Evolutionary conservation across 2,113 vertebrate genomes (phyloP).

Genomic region (Miniopterus natalensis): DNA sequence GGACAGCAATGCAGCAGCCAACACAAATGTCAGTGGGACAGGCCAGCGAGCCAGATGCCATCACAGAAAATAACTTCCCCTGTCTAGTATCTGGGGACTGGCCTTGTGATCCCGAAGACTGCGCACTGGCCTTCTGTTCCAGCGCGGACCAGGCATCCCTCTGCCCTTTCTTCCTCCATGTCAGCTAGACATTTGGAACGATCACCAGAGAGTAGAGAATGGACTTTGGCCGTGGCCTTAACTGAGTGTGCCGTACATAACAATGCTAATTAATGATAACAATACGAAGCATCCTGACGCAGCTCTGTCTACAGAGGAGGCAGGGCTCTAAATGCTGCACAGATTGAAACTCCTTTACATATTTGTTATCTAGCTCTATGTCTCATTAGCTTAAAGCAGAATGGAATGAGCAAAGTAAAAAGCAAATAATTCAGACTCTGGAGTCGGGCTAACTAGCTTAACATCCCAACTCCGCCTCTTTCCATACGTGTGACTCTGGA

Average conservation of each 20-base stretch:
- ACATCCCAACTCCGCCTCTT: not conserved
- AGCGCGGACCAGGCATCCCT: not conserved
- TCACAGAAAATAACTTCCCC: constrained; percentile 65
- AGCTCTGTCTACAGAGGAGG: not conserved
- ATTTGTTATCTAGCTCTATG: not conserved
- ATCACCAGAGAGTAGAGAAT: no score
- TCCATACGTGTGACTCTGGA: not conserved
- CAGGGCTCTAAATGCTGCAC: not conserved
- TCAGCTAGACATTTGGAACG: not conserved
- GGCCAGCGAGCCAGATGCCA: constrained; percentile 76
- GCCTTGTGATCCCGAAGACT: not conserved
- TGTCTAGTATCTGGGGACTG: constrained; percentile 69
- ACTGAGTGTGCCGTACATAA: not conserved
- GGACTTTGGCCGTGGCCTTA: not conserved
- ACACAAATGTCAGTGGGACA: constrained; percentile 54
- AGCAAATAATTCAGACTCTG: not conserved
- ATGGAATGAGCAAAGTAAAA: not conserved
- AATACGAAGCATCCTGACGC: not conserved
- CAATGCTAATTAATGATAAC: not conserved
- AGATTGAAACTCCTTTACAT: constrained; percentile 5
- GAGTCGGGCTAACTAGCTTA: not conserved
- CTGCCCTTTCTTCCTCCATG: not conserved
- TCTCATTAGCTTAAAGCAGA: not conserved
- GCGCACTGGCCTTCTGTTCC: not conserved
- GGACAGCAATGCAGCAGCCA: constrained; percentile 54